Percentiles rank a stretch among this genome's conserved stretches.
phyloP scores from a whole-genome alignment of 30 jellyfish, hydroid and myxozoan genomes.

The Clytia hemisphaerica region DNA sequence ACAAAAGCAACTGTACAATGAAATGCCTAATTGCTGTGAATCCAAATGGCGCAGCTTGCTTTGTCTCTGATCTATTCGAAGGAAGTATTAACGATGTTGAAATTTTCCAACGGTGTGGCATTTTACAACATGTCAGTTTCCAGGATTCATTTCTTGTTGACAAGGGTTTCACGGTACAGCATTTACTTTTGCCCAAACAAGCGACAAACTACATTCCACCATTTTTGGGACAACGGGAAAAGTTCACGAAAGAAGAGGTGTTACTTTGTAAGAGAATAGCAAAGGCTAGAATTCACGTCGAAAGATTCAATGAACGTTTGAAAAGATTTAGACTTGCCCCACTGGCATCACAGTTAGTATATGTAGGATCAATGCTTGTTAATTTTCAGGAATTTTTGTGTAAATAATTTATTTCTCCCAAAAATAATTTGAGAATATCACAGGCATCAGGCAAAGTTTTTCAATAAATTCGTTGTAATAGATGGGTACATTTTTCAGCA shows the following conservation, averaged over 20 bases:
- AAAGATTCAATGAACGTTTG: conserved; percentile 71
- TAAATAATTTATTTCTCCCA: too few species aligned
- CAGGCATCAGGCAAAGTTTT: too few species aligned
- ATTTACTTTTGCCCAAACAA: conserved; percentile 50
- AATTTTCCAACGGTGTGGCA: conserved; percentile 43
- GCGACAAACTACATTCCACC: conserved; percentile 73
- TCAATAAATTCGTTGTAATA: too few species aligned
- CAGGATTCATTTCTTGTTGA: conserved; percentile 66
- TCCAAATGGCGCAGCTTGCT: conserved; percentile 71
- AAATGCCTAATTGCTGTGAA: conserved; percentile 60
- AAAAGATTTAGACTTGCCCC: conserved; percentile 50
- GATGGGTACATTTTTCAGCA: too few species aligned
- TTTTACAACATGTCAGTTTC: conserved; percentile 48
- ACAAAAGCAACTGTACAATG: conserved; percentile 45
- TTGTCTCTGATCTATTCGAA: conserved; percentile 51
- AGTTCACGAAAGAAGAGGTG: conserved; percentile 54
- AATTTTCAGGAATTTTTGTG: too few species aligned
- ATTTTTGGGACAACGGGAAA: conserved; percentile 47
- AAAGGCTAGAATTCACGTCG: conserved; percentile 78
- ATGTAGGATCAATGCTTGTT: too few species aligned
- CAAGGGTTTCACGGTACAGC: conserved; percentile 69
- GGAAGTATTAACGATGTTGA: conserved; percentile 63
- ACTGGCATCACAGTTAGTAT: conserved; percentile 69
- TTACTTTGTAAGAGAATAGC: conserved; percentile 55
- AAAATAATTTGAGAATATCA: too few species aligned